Evolutionary conservation across 1,140 invertebrate genomes (phyloP), one percentile per base, ranked within the genome.

Genomic region (Drosophila hydei): DNA sequence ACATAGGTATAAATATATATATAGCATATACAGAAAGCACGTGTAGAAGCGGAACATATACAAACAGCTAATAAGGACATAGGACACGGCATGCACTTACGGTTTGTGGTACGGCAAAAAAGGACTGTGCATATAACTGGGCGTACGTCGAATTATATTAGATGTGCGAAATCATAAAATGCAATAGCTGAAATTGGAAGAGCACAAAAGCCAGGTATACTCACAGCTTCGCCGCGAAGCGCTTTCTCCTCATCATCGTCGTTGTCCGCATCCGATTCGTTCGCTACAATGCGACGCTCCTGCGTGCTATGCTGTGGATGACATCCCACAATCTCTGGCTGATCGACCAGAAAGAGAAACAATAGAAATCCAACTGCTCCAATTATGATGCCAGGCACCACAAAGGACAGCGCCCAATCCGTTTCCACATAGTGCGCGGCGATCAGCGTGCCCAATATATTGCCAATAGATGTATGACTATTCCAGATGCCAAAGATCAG

Each of bases 401-500:
- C 95, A 91, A 99, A 99, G 23, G 97, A 98, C 30, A 97, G 91
- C 1, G 96, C 95, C 98, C 98, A 99, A 91, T 98, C 95, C 0
- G 90, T 92, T 87, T 96, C 95, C 6, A 99, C 97, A 92, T 95
- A 99, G 38, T 94, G 89, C 0, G 96, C 96, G 7, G 98, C 97
- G 60, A 99, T 96, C 4, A 98, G 71, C 0, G 95, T 94, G 36
- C 96, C 98, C 48, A 99, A 89, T 89, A 99, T 99, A 91, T 99
- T 99, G 25, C 98, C 98, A 9, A 99, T 93, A 0, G 97, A 98
- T 0, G 98, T 99, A 79, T 99, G 98, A 1, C 98, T 98, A 92
- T 99, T 99, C 98, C 94, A 99, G 11, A 99, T 93, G 11, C 98
- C 98, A 92, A 99, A 99, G 72, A 99, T 98, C 6, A 99, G 92